Evolutionary conservation across 2,113 vertebrate genomes (phyloP), one percentile per base, ranked within the genome.

Genomic region (Oncorhynchus tshawytscha): DNA sequence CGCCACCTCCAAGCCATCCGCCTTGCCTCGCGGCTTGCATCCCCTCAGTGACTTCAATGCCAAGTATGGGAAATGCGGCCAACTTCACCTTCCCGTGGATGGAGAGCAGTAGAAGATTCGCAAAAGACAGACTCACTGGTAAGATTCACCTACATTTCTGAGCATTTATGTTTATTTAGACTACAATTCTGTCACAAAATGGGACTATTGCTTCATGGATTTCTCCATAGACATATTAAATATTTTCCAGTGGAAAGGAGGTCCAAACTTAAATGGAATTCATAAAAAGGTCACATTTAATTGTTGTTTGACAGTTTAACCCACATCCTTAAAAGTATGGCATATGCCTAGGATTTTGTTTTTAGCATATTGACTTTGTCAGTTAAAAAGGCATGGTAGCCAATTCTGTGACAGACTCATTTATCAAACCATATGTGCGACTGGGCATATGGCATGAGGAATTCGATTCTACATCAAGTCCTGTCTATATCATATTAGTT

Each of bases 61-160:
- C 92, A 85, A 91, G 88, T 81, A 94, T 96, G 80, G 94, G 93
- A 5, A 92, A 82, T 31, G 87, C 91, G 62, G 77, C 91, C 0
- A 94, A 94, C 78, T 95, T 97, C 86, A 92, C 96, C 80, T 98
- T 97, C 78, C 96, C 96, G 3, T 98, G 97, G 97, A 96, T 97
- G 96, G 96, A 98, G 88, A 95, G 94, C 90, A 95, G 94, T 81
- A 92, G 95, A 75, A 93, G 96, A 80, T 95, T 96, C 71, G 94
- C 96, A 48, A 98, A 98, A 85, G 96, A 98, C 85, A 94, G 96
- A 88, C 83, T 98, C 62, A 95, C 97, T 90, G 97, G 97, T 98
- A 94, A 96, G 72, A 66, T 62, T 57, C 16, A 54, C 4, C 49
- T 5, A 54, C 3, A 54, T 4, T 18, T 54, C 49, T 54, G 15